phyloP scores from a whole-genome alignment of 2,113 vertebrate species.

The Muntiacus reevesi region DNA sequence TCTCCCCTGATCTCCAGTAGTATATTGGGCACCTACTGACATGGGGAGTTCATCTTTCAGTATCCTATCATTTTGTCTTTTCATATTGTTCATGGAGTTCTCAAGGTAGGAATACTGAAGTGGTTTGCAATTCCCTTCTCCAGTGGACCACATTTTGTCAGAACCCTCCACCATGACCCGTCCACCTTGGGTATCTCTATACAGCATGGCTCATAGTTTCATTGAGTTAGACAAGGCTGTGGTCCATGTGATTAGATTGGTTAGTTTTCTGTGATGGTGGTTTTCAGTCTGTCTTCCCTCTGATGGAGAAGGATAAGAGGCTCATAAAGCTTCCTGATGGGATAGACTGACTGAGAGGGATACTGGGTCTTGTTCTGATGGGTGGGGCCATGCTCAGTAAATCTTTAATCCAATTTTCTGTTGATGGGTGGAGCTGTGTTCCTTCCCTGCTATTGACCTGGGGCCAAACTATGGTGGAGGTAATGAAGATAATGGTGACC shows the following conservation, averaged over 20 bases:
- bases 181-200: neutral
- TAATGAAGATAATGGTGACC: neutral
- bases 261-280: neutral
- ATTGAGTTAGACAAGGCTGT: neutral
- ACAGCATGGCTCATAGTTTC: neutral
- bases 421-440: neutral
- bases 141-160: neutral
- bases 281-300: neutral
- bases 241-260: neutral
- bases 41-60: neutral
- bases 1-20: neutral
- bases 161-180: neutral
- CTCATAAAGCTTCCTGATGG: no score
- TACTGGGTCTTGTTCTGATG: no score
- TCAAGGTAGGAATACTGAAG: neutral
- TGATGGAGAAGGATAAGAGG: no score
- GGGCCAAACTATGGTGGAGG: neutral
- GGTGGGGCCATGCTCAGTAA: no score
- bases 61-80: neutral
- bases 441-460: neutral
- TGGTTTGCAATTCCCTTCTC: neutral
- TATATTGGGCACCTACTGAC: neutral
- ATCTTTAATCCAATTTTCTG: no score
- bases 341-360: no score
- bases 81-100: neutral